Percentiles rank a stretch among this genome's conserved stretches.
These are phyloP conservation scores for Geophilus truncorum DNA, from an alignment of 2,888 invertebrate genomes.

Conservation along the genomic window DNA sequence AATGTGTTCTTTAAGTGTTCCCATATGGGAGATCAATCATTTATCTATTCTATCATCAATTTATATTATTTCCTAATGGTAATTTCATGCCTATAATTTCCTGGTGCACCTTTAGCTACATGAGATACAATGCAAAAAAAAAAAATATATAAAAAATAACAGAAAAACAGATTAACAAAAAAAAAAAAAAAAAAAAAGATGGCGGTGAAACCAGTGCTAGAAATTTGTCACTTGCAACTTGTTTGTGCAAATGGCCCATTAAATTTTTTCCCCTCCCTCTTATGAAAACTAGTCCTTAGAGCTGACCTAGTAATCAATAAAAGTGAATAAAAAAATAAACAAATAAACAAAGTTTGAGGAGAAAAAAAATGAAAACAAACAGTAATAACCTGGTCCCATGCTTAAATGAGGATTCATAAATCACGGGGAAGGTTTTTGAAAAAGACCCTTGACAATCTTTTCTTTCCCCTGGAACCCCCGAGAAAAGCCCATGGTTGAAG, in stretches of 20 bases:
- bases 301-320: slow-evolving; percentile 11
- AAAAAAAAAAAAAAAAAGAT: not conserved
- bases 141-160: not conserved
- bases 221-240: not conserved
- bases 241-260: not conserved
- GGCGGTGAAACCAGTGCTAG: not conserved
- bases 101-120: too few relatives aligned
- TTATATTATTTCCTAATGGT: not conserved
- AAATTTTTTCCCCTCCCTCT: not conserved
- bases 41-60: not conserved
- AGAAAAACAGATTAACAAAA: not conserved
- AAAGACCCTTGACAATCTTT: not conserved
- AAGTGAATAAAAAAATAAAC: not conserved
- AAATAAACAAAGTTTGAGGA: not conserved
- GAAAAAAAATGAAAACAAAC: too few relatives aligned
- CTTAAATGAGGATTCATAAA: not conserved
- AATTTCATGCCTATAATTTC: not conserved
- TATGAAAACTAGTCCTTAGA: not conserved
- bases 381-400: too few relatives aligned
- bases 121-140: too few relatives aligned
- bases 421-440: not conserved
- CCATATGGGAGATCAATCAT: not conserved
- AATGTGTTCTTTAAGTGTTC: not conserved
- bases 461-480: not conserved
- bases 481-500: not conserved